Evolutionary conservation across 1,140 invertebrate genomes (phyloP), one percentile per base, ranked within the genome.

Genomic region (Ooceraea biroi): DNA sequence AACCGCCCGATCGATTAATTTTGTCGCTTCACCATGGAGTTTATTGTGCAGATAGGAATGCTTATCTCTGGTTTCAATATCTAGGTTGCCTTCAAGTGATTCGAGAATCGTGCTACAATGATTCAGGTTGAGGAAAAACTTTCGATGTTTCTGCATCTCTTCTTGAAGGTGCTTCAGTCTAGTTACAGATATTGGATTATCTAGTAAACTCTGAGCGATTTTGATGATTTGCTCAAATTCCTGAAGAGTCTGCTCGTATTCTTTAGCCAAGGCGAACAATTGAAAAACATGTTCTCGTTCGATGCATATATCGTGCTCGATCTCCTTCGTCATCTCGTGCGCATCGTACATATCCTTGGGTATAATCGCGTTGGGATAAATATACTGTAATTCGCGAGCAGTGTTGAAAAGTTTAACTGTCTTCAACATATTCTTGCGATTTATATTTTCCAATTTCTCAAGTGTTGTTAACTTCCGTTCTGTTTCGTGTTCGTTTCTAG

Each of bases 111-210:
- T 96, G 88, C 97, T 95, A 88, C 97, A 98, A 82, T 98, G 97
- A 89, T 97, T 98, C 11, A 98, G 92, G 88, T 98, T 98, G 0
- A 97, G 96, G 90, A 98, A 98, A 93, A 98, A 98, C 90, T 97
- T 98, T 57, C 97, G 95, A 90, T 98, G 97, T 90, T 97, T 98
- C 86, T 98, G 97, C 93, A 98, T 97, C 94, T 98, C 97, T 89
- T 98, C 97, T 88, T 97, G 97, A 11, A 98, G 93, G 88, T 98
- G 96, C 87, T 97, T 96, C 72, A 97, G 94, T 86, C 96, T 96
- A 52, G 95, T 96, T 0, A 97, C 97, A 1, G 96, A 95, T 41
- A 98, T 96, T 19, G 96, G 96, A 88, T 96, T 96, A 58, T 97
- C 96, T 3, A 98, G 94, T 36, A 98, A 92, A 61, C 96, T 96